Evolutionary conservation across 2,113 vertebrate genomes (phyloP), one percentile per base, ranked within the genome.

Genomic region (Microtus richardsoni): DNA sequence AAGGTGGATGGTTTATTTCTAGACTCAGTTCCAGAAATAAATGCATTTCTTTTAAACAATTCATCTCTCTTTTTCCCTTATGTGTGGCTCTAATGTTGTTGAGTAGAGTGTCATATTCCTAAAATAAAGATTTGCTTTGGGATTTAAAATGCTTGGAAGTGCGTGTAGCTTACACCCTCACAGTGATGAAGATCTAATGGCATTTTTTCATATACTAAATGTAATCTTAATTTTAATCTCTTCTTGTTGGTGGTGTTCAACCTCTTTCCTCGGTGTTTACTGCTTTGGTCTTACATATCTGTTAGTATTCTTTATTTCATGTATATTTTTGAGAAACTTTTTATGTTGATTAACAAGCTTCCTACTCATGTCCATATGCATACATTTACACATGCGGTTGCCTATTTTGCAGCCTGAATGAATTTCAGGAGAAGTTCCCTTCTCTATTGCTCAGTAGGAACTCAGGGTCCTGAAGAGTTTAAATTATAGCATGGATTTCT

Each of bases 21-120:
- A 30, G 21, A 89, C n/a, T 91, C 12, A 77, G 79, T 95, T 90
- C 66, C 82, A 36, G 41, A 91, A 82, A 89, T 84, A 94, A 49
- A 60, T 74, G 21, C 54, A 24, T 39, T 79, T 89, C 74, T 87
- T 77, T 49, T 93, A 73, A 96, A 93, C 95, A 98, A 58, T 66
- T 68, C 8, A 54, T 66, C 33, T 7, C 36, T 71, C 70, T n/a
- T 70, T 71, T 83, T 33, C 19, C 12, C 22, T 82, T 58, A 36
- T 36, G 33, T 78, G 71, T 71, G 33, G 54, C 3, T 91, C 3
- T 26, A 12, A 33, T n/a, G 58, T 49, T 74, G 82, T 26, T 17
- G 26, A 4, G 8, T 19, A 5, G 13, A 7, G 12, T 4, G 14
- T 30, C 21, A 17, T 78, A n/a, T 11, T 33, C 2, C 30, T 79